Conservation (phyloP, 2,888 invertebrate species). For the Volucella zonaria region DNA sequence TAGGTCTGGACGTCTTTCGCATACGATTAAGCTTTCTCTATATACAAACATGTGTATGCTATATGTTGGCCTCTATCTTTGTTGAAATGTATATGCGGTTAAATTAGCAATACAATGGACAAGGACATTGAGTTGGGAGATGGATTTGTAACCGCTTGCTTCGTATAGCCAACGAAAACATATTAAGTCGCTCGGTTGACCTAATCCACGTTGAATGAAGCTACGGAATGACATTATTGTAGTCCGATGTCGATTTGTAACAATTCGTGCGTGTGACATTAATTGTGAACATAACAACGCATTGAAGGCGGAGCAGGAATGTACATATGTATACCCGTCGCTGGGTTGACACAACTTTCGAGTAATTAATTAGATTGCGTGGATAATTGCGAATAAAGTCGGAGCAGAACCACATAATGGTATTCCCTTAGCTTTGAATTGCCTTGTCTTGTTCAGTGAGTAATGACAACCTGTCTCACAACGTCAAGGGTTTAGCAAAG, state of each 20-base stretch:
- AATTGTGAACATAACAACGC: constrained; percentile 46
- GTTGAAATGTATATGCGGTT: constrained; percentile 17
- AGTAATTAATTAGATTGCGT: constrained; percentile 16
- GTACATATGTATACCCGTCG: neutral
- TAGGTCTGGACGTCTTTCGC: constrained; percentile 39
- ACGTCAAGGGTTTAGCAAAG: too few species aligned
- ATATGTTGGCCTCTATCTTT: neutral
- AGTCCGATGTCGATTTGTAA: constrained; percentile 20
- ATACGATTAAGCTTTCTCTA: constrained; percentile 39
- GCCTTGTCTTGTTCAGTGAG: too few species aligned
- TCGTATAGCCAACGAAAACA: constrained; percentile 28
- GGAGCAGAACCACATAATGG: too few species aligned
- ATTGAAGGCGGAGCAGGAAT: neutral
- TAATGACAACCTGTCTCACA: too few species aligned
- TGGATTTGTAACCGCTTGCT: constrained; percentile 15
- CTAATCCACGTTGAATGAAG: constrained; percentile 50
- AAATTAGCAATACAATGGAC: constrained; percentile 31
- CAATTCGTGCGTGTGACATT: constrained; percentile 60
- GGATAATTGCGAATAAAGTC: constrained; percentile 7
- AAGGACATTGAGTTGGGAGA: neutral
- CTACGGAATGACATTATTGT: constrained; percentile 10
- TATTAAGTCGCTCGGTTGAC: constrained; percentile 32
- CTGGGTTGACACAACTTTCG: constrained; percentile 3
- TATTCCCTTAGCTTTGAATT: too few species aligned
- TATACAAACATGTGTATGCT: too few species aligned